phyloP scores from a whole-genome alignment of 2,797 vertebrate species.

The Chanos chanos region DNA sequence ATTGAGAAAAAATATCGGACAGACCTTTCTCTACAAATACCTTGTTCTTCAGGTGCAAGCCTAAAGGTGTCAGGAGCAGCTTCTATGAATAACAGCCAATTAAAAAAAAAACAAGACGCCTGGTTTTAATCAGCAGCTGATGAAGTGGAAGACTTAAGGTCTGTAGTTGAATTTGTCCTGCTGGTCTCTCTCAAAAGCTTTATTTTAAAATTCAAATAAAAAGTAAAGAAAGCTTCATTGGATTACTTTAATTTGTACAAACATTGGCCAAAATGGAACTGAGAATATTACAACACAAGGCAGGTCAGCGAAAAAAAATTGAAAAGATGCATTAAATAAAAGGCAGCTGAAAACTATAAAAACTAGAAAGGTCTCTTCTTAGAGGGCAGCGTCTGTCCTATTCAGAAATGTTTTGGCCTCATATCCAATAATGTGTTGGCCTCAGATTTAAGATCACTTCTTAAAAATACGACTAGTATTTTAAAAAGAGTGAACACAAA shows the following conservation, averaged over 20 bases:
- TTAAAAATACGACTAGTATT: background rate
- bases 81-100: too few species aligned
- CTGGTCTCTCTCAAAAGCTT: background rate
- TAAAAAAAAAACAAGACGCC: too few species aligned
- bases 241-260: too few species aligned
- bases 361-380: conserved; percentile 2
- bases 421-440: conserved; percentile 15
- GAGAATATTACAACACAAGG: conserved; percentile 12
- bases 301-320: conserved; percentile 7
- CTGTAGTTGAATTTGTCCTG: background rate
- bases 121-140: background rate
- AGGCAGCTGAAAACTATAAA: conserved; percentile 34
- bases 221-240: too few species aligned
- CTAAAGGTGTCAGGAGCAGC: too few species aligned
- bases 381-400: conserved; percentile 28
- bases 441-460: conserved; percentile 2
- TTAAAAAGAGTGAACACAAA: conserved; percentile 18
- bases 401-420: conserved; percentile 22
- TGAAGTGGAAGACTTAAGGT: background rate
- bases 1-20: too few species aligned
- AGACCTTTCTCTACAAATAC: too few species aligned
- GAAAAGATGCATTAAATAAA: conserved; percentile 43
- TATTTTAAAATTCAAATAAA: conserved; percentile 35
- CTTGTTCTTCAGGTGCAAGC: too few species aligned
- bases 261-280: conserved; percentile 26